Conservation (phyloP, 2,797 vertebrate genomes). For the Lophius americanus region DNA sequence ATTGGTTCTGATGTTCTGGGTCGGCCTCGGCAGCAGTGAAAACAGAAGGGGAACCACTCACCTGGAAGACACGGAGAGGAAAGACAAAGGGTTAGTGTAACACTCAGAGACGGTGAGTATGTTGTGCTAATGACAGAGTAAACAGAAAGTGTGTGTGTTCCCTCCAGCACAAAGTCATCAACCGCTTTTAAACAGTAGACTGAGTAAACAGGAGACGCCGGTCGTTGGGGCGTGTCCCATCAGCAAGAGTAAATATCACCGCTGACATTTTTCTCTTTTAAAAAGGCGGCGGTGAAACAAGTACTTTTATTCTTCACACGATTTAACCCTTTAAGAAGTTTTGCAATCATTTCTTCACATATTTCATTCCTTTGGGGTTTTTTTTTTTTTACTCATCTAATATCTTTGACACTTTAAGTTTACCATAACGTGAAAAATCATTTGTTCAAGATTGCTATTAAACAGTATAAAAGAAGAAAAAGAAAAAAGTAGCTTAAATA, state of each 20-base stretch:
- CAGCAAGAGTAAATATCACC: background rate
- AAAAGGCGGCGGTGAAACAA: constrained; percentile 9
- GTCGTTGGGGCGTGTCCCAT: constrained; percentile 15
- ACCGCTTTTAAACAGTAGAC: background rate
- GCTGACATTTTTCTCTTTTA: constrained; percentile 10
- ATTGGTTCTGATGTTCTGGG: constrained; percentile 38
- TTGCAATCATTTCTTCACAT: no score
- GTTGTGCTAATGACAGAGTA: background rate
- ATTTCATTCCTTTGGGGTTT: no score
- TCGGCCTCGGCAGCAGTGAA: constrained; percentile 18
- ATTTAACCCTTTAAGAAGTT: no score
- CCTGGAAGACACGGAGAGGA: constrained; percentile 70
- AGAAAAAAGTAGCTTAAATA: no score
- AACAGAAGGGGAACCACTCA: constrained; percentile 66
- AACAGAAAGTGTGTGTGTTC: background rate
- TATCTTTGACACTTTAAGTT: no score
- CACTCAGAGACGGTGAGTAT: background rate
- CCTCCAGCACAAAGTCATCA: background rate
- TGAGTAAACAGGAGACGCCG: background rate
- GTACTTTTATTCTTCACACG: constrained; percentile 7
- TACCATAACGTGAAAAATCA: no score
- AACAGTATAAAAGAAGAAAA: no score
- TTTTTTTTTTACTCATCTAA: no score
- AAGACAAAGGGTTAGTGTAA: constrained; percentile 28
- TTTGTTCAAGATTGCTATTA: no score